Conservation (phyloP, 2,113 vertebrate genomes). For the Oncorhynchus kisutch region DNA sequence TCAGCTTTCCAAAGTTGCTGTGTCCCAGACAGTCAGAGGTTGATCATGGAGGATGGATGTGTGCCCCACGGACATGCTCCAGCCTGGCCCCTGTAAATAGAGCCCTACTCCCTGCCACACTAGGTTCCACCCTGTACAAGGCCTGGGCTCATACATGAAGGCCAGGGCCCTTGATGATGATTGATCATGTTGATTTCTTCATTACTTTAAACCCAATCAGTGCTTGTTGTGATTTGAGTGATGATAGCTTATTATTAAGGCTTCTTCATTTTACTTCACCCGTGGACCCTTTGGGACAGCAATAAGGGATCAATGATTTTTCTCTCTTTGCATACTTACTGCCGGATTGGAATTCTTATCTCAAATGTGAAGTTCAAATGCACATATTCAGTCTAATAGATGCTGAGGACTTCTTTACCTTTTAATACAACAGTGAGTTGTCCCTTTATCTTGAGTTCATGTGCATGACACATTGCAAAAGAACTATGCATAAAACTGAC, state of each 20-base stretch:
- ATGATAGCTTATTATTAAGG: constrained; percentile 98
- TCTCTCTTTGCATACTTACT: constrained; percentile 20
- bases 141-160: constrained; percentile 77
- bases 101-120: constrained; percentile 70
- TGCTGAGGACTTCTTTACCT: constrained; percentile 14
- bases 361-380: constrained; percentile 63
- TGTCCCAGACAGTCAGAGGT: constrained; percentile 24
- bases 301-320: constrained; percentile 70
- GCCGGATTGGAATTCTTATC: constrained; percentile 33
- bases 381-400: constrained; percentile 21
- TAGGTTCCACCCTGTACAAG: constrained; percentile 35
- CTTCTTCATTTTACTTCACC: constrained; percentile 85
- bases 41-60: constrained; percentile 62
- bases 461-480: constrained; percentile 21
- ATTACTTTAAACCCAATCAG: constrained; percentile 99
- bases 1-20: background rate
- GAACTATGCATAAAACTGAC: background rate
- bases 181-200: constrained; percentile 98
- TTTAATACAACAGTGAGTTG: constrained; percentile 23
- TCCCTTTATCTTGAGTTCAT: too few relatives aligned
- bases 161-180: constrained; percentile 92
- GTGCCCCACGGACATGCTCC: constrained; percentile 61
- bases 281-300: constrained; percentile 77
- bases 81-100: constrained; percentile 78
- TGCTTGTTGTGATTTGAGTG: constrained; percentile 97